Conservation (phyloP, 1,140 invertebrate genomes). For the Drosophila leontia region DNA sequence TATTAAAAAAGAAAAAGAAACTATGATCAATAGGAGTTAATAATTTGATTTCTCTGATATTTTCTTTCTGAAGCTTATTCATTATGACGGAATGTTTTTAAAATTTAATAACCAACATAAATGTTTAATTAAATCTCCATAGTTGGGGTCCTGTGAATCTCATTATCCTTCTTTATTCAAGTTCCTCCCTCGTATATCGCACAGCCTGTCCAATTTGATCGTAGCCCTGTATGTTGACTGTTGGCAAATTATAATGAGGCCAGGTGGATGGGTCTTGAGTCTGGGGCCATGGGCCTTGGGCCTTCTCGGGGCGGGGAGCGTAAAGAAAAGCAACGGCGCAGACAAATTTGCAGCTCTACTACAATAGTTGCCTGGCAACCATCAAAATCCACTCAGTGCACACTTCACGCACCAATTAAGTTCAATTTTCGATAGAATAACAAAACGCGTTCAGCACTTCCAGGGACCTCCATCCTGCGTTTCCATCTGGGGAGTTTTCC, state of each 20-base stretch:
- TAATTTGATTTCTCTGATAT: neutral
- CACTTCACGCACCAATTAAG: constrained; percentile 82
- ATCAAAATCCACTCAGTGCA: constrained; percentile 54
- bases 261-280: constrained; percentile 14
- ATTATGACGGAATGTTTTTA: neutral
- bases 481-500: constrained; percentile 17
- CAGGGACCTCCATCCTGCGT: constrained; percentile 1
- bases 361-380: constrained; percentile 66
- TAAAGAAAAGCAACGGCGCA: constrained; percentile 2
- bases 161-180: neutral
- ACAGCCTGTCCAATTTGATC: constrained; percentile 51
- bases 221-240: constrained; percentile 43
- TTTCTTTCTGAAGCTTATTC: neutral
- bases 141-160: neutral
- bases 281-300: neutral
- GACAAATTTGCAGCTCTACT: constrained; percentile 39
- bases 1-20: too few relatives aligned
- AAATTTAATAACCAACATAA: too few relatives aligned
- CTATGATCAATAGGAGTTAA: neutral
- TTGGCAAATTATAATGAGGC: constrained; percentile 68
- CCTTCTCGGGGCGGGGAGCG: neutral
- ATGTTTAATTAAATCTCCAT: neutral
- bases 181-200: constrained; percentile 21
- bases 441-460: constrained; percentile 44
- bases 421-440: constrained; percentile 70